phyloP scores from a whole-genome alignment of 2,888 invertebrate species.

The Junonia oenone region DNA sequence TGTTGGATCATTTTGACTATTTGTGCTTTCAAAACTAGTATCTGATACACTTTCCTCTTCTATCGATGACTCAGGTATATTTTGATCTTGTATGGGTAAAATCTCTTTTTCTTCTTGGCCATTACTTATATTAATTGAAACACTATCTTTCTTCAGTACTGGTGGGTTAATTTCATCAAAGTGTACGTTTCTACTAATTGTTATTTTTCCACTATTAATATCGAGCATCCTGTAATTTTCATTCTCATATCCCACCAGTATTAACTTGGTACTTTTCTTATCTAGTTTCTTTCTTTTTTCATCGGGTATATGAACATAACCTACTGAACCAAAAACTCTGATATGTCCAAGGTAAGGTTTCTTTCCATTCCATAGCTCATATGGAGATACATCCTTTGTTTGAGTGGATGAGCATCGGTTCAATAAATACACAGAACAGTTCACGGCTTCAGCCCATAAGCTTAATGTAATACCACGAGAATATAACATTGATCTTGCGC shows the following conservation, averaged over 20 bases:
- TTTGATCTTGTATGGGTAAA: not conserved
- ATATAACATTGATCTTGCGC: slow-evolving; percentile 22
- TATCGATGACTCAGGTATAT: not conserved
- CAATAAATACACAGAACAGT: slow-evolving; percentile 28
- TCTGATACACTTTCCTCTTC: no score
- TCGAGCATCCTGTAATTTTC: not conserved
- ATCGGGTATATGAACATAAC: not conserved
- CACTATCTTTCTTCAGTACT: not conserved
- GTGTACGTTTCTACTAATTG: not conserved
- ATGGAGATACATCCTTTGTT: slow-evolving; percentile 28
- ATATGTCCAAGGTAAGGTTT: slow-evolving; percentile 24
- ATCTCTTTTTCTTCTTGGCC: not conserved
- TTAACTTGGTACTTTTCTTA: not conserved
- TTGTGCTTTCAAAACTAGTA: no score
- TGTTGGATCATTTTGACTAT: not conserved
- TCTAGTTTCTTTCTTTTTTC: not conserved
- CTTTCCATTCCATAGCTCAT: slow-evolving; percentile 33
- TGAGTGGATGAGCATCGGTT: slow-evolving; percentile 28
- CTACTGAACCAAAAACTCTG: slow-evolving; percentile 20
- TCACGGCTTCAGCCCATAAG: slow-evolving; percentile 31
- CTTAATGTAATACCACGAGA: slow-evolving; percentile 16
- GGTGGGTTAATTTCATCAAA: not conserved
- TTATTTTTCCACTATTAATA: not conserved
- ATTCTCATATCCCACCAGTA: not conserved
- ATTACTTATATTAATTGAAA: not conserved